A percentile compares a stretch with the other conserved stretches of the same genome.
phyloP scores from a whole-genome alignment of 2,113 vertebrate genomes.

The Xenopus tropicalis region UCB_Xtro_10.0 CM004445.2:147866001-147866500 shows the following conservation, averaged over 20 bases:
- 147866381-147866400: too few species aligned
- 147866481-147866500: too few species aligned
- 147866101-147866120: constrained; percentile 21
- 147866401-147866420: too few species aligned
- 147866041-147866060: constrained; percentile 47
- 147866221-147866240: constrained; percentile 45
- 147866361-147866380: too few species aligned
- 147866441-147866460: too few species aligned
- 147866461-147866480: too few species aligned
- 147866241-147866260: constrained; percentile 37
- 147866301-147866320: too few species aligned
- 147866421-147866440: too few species aligned
- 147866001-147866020: constrained; percentile 43
- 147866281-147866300: too few species aligned
- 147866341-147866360: too few species aligned
- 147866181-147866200: constrained; percentile 18
- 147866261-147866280: too few species aligned
- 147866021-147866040: constrained; percentile 45
- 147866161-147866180: constrained; percentile 48
- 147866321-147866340: too few species aligned
- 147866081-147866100: constrained; percentile 49
- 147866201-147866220: constrained; percentile 48
- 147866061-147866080: constrained; percentile 47
- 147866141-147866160: constrained; percentile 47
- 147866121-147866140: constrained; percentile 47